Base-by-base conservation (phyloP, 2,888 invertebrate genomes). In the Spialia ferax region DNA sequence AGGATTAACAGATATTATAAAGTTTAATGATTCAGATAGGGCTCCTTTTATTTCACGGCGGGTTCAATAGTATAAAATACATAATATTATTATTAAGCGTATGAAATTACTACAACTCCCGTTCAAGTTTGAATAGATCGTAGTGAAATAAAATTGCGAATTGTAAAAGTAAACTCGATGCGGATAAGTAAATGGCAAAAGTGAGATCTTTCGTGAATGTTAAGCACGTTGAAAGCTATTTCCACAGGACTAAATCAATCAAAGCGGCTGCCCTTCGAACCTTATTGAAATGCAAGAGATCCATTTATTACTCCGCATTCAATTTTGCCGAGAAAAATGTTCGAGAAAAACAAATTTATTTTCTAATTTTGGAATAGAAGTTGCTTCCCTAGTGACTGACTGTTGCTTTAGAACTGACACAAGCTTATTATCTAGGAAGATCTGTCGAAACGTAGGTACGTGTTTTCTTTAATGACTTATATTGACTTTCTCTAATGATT, bases 241-340 rank as follows among this genome's bases (percentile, higher is more conserved):
- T 87, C 81, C 80, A 79, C 79, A 80, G 81, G 83, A 80, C 83
- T 79, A 84, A 87, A 86, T 87, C 89, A 87, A 87, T 89, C 87
- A 86, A 80, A 81, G 81, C 77, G 77, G 82, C 83, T 86, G 83
- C 77, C 80, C 82, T 79, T 75, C 74, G 80, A 77, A 75, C 76
- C 84, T 90, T 85, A 89, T 90, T 89, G 82, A 86, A 86, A 89
- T 89, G 88, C 88, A 88, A 85, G 87, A 80, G 82, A 82, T 85
- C 80, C 85, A 84, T 89, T 83, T 89, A 88, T 89, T 89, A 84
- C 85, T 81, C 81, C 81, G 81, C 84, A 85, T 88, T 88, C 84
- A 85, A 88, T 89, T 85, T 83, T 67, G 48, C 61, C 61, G 23
- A 67, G 67, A 67, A 67, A 66, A 67, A 61, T 67, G 67, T 67